phyloP scores from a whole-genome alignment of 2,888 invertebrate genomes.

The Drosophila meridionalis region DNA sequence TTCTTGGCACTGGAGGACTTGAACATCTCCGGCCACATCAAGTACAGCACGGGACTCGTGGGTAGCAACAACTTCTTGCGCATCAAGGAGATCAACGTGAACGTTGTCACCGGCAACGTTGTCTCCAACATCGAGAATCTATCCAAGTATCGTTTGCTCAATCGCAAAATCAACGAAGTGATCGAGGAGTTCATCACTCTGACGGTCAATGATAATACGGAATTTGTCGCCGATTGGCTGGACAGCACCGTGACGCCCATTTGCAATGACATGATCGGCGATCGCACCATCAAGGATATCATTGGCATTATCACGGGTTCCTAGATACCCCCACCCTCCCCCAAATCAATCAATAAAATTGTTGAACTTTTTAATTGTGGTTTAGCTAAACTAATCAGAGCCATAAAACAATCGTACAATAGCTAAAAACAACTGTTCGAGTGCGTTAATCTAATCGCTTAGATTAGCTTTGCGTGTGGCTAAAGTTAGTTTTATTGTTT shows the following conservation, averaged over 20 bases:
- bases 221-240: slow-evolving; percentile 60
- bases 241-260: slow-evolving; percentile 61
- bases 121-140: slow-evolving; percentile 78
- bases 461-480: slow-evolving; percentile 40
- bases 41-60: slow-evolving; percentile 66
- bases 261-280: slow-evolving; percentile 73
- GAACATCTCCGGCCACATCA: slow-evolving; percentile 59
- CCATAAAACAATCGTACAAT: slow-evolving; percentile 34
- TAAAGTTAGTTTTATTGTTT: neutral
- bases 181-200: slow-evolving; percentile 78
- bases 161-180: slow-evolving; percentile 77
- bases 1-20: slow-evolving; percentile 71
- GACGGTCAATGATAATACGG: slow-evolving; percentile 79
- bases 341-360: neutral
- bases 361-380: slow-evolving; percentile 8
- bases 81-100: slow-evolving; percentile 68
- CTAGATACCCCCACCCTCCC: no score
- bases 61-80: slow-evolving; percentile 43
- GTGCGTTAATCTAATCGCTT: slow-evolving; percentile 58
- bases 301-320: slow-evolving; percentile 62
- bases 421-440: slow-evolving; percentile 20
- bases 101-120: slow-evolving; percentile 67
- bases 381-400: slow-evolving; percentile 17
- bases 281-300: slow-evolving; percentile 69
- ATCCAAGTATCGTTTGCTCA: slow-evolving; percentile 68